Conservation (phyloP, 2,113 vertebrate species). For the Toxostoma redivivum region DNA sequence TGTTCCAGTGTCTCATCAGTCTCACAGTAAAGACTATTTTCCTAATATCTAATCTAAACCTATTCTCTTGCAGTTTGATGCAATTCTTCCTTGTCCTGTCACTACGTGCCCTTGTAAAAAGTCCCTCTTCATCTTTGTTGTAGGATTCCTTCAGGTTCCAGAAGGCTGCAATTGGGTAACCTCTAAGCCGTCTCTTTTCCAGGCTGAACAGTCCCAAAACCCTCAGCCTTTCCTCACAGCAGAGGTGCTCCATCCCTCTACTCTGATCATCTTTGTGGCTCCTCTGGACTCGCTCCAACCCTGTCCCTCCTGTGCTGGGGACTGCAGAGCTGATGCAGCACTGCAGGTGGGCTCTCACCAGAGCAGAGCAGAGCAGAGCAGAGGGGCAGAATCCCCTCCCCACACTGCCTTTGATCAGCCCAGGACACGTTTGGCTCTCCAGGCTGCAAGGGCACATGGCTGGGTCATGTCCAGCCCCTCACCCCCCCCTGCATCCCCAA, state of each 20-base stretch:
- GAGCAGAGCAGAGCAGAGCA: neutral
- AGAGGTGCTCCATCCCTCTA: neutral
- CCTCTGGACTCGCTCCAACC: neutral
- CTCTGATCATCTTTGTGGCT: neutral
- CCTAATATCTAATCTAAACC: neutral
- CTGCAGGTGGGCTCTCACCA: neutral
- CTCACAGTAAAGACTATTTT: neutral
- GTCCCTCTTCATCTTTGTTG: neutral
- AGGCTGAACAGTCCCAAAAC: neutral
- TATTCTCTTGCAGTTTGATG: neutral
- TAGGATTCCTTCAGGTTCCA: neutral
- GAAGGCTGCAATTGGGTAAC: neutral
- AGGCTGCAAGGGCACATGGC: neutral
- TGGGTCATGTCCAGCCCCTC: neutral
- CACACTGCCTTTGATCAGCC: neutral
- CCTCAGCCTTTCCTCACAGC: neutral
- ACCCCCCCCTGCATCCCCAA: no score
- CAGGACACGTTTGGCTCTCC: neutral
- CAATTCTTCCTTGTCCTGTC: neutral
- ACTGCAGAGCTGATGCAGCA: neutral
- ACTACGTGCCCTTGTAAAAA: rapidly evolving
- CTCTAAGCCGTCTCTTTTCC: neutral
- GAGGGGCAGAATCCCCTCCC: neutral
- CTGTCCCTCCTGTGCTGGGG: neutral
- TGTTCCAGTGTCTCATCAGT: neutral